Evolutionary conservation across 1,140 invertebrate genomes (phyloP), one percentile per base, ranked within the genome.

Genomic region (Homarus americanus): DNA sequence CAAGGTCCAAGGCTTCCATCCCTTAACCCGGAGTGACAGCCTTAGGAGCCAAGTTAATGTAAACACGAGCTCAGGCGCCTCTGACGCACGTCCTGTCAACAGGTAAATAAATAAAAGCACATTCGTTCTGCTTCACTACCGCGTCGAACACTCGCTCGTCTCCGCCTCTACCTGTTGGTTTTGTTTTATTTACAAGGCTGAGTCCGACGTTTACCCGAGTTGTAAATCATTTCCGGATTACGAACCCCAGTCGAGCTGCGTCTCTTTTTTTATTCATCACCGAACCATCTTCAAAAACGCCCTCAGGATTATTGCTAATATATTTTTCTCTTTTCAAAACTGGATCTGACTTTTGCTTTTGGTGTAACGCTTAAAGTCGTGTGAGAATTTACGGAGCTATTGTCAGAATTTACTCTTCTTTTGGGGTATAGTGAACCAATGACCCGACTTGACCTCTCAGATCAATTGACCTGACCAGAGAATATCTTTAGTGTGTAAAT

Each of bases 81-180:
- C 73, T 40, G 24, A 76, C 36, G 41, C 73, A 76, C 41, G 20
- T 49, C 76, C 28, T 32, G 76, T 79, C 76, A 44, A 49, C 76
- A 79, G 17, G 36, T 17, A 49, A 15, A 79, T 79, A 79, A 79
- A 79, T 79, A 79, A n/a, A 79, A 79, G 20, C 76, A 44, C 76
- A 79, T 79, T 76, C 20, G 75, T 76, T 76, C 75, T 76, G 76
- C 40, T 44, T 79, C 76, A 49, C 12, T 49, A 40, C 75, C 36
- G 15, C 75, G 4, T 24, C 36, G 20, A 32, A 44, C 24, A 49
- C 17, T n/a, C 9, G 36, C 10, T 44, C 36, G 7, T 24, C 24
- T 32, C 28, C 40, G 2, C 76, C 40, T n/a, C 40, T 40, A n/a
- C 24, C 4, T 4, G 17, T 41, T 28, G 20, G 7, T 38, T 28